A percentile compares a stretch with the other conserved stretches of the same genome.
phyloP scores from a whole-genome alignment of 2,113 vertebrate species.

The Myxocyprinus asiaticus region DNA sequence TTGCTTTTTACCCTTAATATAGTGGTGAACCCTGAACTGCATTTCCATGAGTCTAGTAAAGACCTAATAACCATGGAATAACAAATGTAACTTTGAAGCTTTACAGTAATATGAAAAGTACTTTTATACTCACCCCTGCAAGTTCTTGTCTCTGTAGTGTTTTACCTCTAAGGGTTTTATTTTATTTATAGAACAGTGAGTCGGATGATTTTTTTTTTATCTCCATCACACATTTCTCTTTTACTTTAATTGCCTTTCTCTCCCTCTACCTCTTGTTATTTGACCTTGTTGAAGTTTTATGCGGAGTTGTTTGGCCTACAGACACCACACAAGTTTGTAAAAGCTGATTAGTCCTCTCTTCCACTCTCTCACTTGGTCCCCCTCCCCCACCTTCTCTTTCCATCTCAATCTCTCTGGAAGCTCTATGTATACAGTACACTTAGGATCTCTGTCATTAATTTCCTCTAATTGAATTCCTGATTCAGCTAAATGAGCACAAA shows the following conservation, averaged over 20 bases:
- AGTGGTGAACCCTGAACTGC: not conserved
- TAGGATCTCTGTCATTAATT: conserved; percentile 8
- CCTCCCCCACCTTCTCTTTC: not conserved
- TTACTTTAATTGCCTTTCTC: not conserved
- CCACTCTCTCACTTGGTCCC: conserved; percentile 11
- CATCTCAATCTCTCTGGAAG: not conserved
- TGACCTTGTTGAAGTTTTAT: not conserved
- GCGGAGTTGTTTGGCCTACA: not conserved
- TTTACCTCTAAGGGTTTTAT: not conserved
- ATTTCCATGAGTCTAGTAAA: not conserved
- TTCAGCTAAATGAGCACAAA: conserved; percentile 19
- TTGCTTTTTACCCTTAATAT: not conserved
- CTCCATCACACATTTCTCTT: conserved; percentile 43
- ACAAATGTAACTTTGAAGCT: not conserved
- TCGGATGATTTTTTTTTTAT: not conserved
- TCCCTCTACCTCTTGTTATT: not conserved
- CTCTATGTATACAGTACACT: not conserved
- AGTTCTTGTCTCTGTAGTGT: not conserved
- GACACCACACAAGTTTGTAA: not conserved
- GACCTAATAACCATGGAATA: not conserved
- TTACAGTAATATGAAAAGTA: conserved; percentile 5
- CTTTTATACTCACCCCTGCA: not conserved
- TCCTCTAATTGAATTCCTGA: conserved; percentile 16
- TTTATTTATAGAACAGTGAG: too few relatives aligned
- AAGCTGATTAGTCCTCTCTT: not conserved